A percentile compares a stretch with the other conserved stretches of the same genome.
These are phyloP conservation scores for Trypoxylon attenuatum DNA, from an alignment of 2,888 invertebrate species.

Conservation along the genomic window DNA sequence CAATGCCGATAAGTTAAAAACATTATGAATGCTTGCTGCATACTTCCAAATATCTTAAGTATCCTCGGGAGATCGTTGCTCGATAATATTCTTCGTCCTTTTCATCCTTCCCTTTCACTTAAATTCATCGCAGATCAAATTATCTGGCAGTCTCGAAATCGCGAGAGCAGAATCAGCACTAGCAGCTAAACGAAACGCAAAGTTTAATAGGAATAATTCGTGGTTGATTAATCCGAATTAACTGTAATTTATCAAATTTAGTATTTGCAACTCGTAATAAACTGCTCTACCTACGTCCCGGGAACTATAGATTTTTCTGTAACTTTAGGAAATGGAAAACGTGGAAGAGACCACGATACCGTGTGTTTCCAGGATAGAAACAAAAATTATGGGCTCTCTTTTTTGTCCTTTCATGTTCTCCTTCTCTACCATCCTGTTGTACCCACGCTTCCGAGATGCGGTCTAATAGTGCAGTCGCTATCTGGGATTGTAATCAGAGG, in stretches of 20 bases:
- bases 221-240: constrained; percentile 67
- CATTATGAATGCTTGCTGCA: too few relatives aligned
- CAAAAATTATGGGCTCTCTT: too few relatives aligned
- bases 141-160: constrained; percentile 46
- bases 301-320: too few relatives aligned
- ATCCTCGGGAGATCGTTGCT: neutral
- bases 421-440: constrained; percentile 16
- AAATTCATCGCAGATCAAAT: constrained; percentile 45
- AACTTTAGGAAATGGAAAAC: too few relatives aligned
- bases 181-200: constrained; percentile 47
- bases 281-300: too few relatives aligned
- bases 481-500: constrained; percentile 52
- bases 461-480: constrained; percentile 50
- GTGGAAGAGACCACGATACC: too few relatives aligned
- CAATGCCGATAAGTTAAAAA: too few relatives aligned
- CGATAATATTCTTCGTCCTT: neutral
- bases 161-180: constrained; percentile 45
- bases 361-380: too few relatives aligned
- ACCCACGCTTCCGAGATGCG: too few relatives aligned
- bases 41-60: too few relatives aligned
- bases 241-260: constrained; percentile 41
- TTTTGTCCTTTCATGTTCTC: constrained; percentile 4
- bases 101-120: constrained; percentile 26
- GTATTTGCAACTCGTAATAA: too few relatives aligned
- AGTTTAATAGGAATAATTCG: constrained; percentile 68